Evolutionary conservation across 92 coral and sea anemone species (phyloP), one percentile per base, ranked within the genome.

Genomic region (Muricea muricata): DNA sequence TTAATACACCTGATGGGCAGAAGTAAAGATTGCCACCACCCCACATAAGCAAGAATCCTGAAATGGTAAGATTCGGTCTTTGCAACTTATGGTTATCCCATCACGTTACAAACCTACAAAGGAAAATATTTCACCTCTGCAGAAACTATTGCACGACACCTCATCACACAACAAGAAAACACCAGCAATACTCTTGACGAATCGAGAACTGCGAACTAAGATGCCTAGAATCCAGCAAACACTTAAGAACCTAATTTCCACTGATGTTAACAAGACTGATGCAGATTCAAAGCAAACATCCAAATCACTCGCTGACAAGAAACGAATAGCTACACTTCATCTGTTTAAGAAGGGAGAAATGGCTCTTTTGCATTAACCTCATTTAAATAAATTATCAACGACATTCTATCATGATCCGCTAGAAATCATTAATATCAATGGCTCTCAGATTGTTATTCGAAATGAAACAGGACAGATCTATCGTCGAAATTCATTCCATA

Each of bases 11-110:
- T n/a, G n/a, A n/a, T n/a, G n/a, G n/a, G n/a, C n/a, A n/a, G n/a
- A n/a, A n/a, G n/a, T n/a, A n/a, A n/a, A n/a, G n/a, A n/a, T n/a
- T n/a, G n/a, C n/a, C n/a, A n/a, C n/a, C n/a, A n/a, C n/a, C n/a
- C n/a, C n/a, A n/a, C n/a, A 73, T 73, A 82, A 45, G 45, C 87
- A 14, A 72, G 70, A 29, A 56, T 80, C 71, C 80, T 76, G 52
- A 79, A 85, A 83, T 47, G 88, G 91, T 82, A 71, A 17, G 72
- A 70, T 50, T 13, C 75, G 1, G 87, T 87, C 63, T 83, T 90
- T 48, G 86, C 87, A 11, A 57, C 74, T 70, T 86, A 87, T 18
- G 93, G 86, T 23, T 90, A 86, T 48, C 88, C 83, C 1, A 28
- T 75, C 40, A 32, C 65, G 68, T 34, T 90, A 65, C 80, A 87